phyloP scores from a whole-genome alignment of 92 coral and sea anemone species.

The Galaxea fascicularis region DNA sequence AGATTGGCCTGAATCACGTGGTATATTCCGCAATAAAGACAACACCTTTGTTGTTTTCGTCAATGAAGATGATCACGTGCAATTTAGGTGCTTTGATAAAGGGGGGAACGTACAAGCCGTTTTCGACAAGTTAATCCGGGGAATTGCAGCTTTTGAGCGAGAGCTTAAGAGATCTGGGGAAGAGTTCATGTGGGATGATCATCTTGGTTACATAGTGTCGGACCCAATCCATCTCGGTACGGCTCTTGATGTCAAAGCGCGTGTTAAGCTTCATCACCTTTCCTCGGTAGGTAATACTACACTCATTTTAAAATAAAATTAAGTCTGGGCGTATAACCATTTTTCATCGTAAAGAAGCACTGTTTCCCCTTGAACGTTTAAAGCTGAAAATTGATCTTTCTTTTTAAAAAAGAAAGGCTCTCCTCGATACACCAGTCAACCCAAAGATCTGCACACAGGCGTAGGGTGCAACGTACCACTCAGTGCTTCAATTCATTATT shows the following conservation, averaged over 20 bases:
- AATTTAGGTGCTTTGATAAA: conserved; percentile 61
- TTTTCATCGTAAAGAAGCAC: no score
- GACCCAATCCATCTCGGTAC: conserved; percentile 85
- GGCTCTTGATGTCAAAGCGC: conserved; percentile 65
- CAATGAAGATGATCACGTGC: conserved; percentile 82
- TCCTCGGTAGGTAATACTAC: conserved; percentile 68
- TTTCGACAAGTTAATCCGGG: conserved; percentile 69
- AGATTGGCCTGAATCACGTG: conserved; percentile 93
- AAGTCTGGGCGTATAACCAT: no score
- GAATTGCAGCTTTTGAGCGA: conserved; percentile 64
- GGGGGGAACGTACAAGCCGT: conserved; percentile 54
- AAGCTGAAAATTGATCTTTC: no score
- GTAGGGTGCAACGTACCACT: no score
- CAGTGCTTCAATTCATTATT: no score
- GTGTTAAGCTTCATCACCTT: conserved; percentile 74
- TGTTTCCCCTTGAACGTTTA: no score
- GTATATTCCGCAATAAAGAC: conserved; percentile 69
- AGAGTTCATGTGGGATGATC: conserved; percentile 71
- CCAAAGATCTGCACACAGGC: no score
- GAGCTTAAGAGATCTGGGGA: conserved; percentile 76
- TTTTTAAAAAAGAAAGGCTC: no score
- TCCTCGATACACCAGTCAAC: no score
- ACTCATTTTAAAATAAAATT: neutral
- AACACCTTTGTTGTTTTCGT: conserved; percentile 79
- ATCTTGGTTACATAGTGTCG: conserved; percentile 83